Percentiles rank a stretch among this genome's conserved stretches.
Conservation (phyloP, 2,888 invertebrate species). For the Muschampia plurimacula region DNA sequence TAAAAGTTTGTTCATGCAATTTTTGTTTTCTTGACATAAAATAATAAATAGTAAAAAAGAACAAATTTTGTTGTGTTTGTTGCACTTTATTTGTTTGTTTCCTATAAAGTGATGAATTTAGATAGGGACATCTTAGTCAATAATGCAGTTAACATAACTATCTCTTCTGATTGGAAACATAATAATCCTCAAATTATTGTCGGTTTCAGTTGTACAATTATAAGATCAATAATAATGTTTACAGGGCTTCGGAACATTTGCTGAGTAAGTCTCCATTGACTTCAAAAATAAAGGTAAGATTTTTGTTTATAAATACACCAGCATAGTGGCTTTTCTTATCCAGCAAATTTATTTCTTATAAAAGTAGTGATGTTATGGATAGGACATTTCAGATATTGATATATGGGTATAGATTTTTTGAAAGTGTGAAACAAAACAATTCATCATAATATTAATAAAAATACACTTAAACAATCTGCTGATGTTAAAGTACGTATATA, state of each 20-base stretch:
- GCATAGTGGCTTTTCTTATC: no score
- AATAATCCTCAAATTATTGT: not conserved
- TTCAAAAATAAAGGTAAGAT: not conserved
- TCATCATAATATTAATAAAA: no score
- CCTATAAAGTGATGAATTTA: constrained; percentile 64
- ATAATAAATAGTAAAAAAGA: not conserved
- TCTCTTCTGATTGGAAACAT: constrained; percentile 58
- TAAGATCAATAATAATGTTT: not conserved
- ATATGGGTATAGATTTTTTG: no score
- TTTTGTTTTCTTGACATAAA: no score
- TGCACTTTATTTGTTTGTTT: not conserved
- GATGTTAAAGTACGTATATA: no score
- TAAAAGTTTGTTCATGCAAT: no score
- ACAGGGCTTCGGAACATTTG: not conserved
- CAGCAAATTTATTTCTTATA: no score
- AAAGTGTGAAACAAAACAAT: no score
- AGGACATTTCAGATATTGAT: no score
- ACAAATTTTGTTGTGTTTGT: not conserved
- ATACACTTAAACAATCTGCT: no score
- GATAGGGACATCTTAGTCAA: constrained; percentile 78
- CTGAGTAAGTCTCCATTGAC: not conserved
- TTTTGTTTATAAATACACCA: not conserved
- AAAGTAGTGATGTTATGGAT: no score
- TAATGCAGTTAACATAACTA: constrained; percentile 73
- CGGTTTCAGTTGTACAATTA: not conserved